Evolutionary conservation across 35 echinoderm and acorn worm species (phyloP), one percentile per base, ranked within the genome.

Genomic region (Ophiothrix spiculata): DNA sequence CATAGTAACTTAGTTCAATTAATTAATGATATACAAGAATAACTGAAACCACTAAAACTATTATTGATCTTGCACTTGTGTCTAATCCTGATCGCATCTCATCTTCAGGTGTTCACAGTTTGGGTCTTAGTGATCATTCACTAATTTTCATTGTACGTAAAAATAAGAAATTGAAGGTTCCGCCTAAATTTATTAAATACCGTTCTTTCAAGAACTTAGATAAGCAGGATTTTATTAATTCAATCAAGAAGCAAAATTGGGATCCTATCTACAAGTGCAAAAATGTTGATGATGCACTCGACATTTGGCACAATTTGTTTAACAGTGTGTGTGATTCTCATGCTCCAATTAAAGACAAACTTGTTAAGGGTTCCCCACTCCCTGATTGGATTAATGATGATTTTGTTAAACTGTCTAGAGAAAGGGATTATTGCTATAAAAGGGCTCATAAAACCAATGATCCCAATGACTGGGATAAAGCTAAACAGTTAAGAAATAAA

Each of bases 1-100:
- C 33, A 78, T n/a, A 78, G 76, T 78, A 78, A 78, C 25, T 34
- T 78, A 36, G 1, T 34, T 3, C 76, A 78, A 78, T n/a, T 78
- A 78, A 10, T 78, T 10, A 78, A 35, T 3, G 25, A 35, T 35
- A 4, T 78, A 34, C 15, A 34, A 78, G 76, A 78, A 78, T 78
- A 35, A 78, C 76, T 4, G 60, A 69, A 25, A 69, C 17, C 3
- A 25, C 60, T 25, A 69, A 69, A 69, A 49, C 42, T n/a, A 69
- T 15, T 15, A 25, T 69, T n/a, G 60, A 69, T 69, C 60, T 10
- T 10, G 60, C 60, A 25, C 29, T 10, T 69, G 60, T 49, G 17
- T 69, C 60, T 25, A 69, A 69, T 25, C 60, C 60, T 12, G 60
- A 69, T 69, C 42, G 60, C 29, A 69, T 69, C 25, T 69, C 60